These are phyloP conservation scores for Rana temporaria DNA, from an alignment of 2,113 vertebrate genomes.

Conservation along the genomic window DNA sequence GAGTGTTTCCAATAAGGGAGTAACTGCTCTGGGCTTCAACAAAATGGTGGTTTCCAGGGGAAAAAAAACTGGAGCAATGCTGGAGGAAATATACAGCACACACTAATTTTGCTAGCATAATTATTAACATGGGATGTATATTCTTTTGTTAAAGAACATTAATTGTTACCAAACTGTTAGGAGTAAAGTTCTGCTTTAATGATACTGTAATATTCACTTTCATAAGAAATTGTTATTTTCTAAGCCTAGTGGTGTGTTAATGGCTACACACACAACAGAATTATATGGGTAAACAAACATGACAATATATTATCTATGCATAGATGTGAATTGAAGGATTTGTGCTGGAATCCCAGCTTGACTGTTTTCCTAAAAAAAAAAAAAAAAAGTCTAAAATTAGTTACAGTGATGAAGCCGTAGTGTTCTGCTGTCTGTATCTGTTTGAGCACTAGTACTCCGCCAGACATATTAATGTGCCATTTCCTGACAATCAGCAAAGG, in stretches of 20 bases:
- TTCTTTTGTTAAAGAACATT: too few relatives aligned
- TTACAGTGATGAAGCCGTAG: not conserved
- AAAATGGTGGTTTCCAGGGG: too few relatives aligned
- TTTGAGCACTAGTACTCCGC: constrained; percentile 38
- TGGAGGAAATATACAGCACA: too few relatives aligned
- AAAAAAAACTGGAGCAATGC: too few relatives aligned
- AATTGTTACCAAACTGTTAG: too few relatives aligned
- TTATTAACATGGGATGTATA: too few relatives aligned
- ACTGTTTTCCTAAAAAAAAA: constrained; percentile 50
- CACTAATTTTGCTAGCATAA: too few relatives aligned
- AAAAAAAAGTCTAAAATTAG: constrained; percentile 37
- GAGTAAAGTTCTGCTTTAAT: not conserved
- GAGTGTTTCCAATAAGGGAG: too few relatives aligned
- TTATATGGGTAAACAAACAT: not conserved
- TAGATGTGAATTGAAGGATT: not conserved
- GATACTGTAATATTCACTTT: not conserved
- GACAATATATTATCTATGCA: not conserved
- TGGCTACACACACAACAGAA: constrained; percentile 2
- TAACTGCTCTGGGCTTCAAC: too few relatives aligned
- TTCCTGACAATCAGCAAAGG: constrained; percentile 60
- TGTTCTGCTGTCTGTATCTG: constrained; percentile 55
- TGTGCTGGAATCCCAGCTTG: not conserved
- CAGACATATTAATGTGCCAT: constrained; percentile 56
- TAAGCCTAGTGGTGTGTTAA: not conserved
- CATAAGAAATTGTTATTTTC: constrained; percentile 5